Base-by-base conservation (phyloP, 2,888 invertebrate genomes). In the Nomada goodeniana region DNA sequence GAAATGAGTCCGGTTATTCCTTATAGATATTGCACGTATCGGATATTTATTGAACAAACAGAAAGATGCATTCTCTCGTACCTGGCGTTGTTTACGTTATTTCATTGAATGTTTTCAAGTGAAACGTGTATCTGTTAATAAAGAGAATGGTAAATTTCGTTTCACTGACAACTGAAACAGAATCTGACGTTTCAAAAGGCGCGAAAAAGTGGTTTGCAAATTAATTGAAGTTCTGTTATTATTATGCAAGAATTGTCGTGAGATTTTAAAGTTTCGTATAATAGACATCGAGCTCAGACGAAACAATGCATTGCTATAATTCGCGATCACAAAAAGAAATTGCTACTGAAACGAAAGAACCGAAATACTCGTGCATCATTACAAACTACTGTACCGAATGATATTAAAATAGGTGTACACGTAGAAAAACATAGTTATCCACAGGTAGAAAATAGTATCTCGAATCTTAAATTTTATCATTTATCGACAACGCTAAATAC, bases 401-500 rank as follows among this genome's bases (percentile, higher is more conserved):
- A 73, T 55, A 74, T 36, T 36, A 13, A 69, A 79, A 50, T 50
- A 50, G 18, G 36, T 74, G 61, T 47, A 59, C n/a, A 67, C 42
- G 36, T 74, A 74, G 67, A 71, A 64, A 74, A 75, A 68, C 50
- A 67, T 71, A 71, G 18, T 29, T 71, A 73, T 65, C 20, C 44
- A 59, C 59, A 76, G 18, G 47, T 80, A 72, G 26, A 72, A 80
- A 80, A 80, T 59, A 67, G 55, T 63, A 76, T 67, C 20, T 61
- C 42, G 20, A 59, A 68, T 79, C 74, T 63, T 65, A 59, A 79
- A 74, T 76, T 67, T 67, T 52, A 61, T 65, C 2, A 29, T 72
- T 63, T 67, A 69, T 68, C 44, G n/a, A 78, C 36, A 60, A 73
- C 26, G 13, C 26, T 59, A 53, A 44, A 9, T 36, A 36, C 3